A percentile compares a stretch with the other conserved stretches of the same genome.
Evolutionary conservation across 2,113 vertebrate genomes (phyloP).

Genomic region (Hystrix cristata): DNA sequence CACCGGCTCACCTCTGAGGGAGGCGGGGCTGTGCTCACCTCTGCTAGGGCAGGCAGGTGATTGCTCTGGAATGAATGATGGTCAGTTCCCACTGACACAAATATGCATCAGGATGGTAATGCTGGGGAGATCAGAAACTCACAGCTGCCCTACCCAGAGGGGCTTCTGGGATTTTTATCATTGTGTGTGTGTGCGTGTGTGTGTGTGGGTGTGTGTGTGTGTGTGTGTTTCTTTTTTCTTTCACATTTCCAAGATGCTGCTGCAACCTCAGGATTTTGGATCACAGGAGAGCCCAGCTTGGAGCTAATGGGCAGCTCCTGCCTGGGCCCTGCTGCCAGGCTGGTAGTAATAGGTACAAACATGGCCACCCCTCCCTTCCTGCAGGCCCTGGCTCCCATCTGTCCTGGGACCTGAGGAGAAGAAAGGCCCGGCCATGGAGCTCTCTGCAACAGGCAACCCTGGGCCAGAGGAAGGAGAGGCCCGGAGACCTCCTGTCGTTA

Average conservation of each 20-base stretch:
- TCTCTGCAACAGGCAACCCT: not conserved
- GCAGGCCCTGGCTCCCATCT: not conserved
- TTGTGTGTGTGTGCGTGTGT: too few relatives aligned
- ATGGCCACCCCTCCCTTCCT: accelerated
- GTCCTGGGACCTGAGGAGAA: not conserved
- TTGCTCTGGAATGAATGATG: not conserved
- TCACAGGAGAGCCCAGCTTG: not conserved
- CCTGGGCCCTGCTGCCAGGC: not conserved
- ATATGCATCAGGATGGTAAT: too few relatives aligned
- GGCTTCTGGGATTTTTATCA: not conserved
- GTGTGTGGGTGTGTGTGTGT: not conserved
- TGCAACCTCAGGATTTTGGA: accelerated
- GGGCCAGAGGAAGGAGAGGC: not conserved
- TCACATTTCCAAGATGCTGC: too few relatives aligned
- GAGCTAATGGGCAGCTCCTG: not conserved
- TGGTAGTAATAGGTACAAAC: accelerated
- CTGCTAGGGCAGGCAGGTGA: not conserved
- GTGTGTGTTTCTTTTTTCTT: not conserved
- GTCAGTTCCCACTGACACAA: not conserved
- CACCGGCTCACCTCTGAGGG: not conserved
- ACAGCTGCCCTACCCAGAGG: too few relatives aligned
- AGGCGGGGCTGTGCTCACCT: accelerated
- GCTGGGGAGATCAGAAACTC: too few relatives aligned
- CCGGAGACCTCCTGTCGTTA: not conserved
- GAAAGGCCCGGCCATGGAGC: not conserved